Base-by-base conservation (phyloP, 2,113 vertebrate genomes). In the Tenrec ecaudatus region DNA sequence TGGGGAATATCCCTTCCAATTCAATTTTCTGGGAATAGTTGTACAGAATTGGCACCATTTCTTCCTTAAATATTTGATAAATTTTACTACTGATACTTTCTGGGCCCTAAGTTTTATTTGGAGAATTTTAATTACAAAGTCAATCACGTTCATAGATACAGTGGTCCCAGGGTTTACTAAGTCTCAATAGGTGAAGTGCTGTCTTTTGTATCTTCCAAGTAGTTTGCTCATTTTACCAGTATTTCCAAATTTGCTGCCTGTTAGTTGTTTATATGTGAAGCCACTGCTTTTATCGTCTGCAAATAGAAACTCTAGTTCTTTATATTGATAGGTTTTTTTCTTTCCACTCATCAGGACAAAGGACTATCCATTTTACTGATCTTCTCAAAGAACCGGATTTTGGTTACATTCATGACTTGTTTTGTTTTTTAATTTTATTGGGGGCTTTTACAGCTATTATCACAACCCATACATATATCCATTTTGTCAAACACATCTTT, bases 71-170 rank as follows among this genome's bases (percentile, higher is more conserved):
- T 33, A 62, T 53, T 58, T 53, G 60, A 47, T n/a, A 78, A 53
- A 33, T 22, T 58, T 80, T 62, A 62, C 22, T 31, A 58, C 58
- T 64, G 53, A 58, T 19, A 1, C 29, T 53, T 33, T 47, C 43
- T 47, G 57, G 2, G 33, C 27, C 31, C 68, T 40, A 10, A 40
- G 22, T 68, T n/a, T 69, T 71, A 62, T 62, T 62, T 62, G 60
- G 60, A 40, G 78, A 77, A 88, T 92, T 92, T 75, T 71, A 73
- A 43, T 29, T 58, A 83, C 43, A 90, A 91, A 15, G 79, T 31
- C 62, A 25, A 27, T 33, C 71, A 62, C 36, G 89, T 64, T 89
- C 36, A 36, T 12, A 57, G n/a, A 22, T 3, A 38, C 3, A 38
- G 25, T 5, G 33, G 47, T 60, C 36, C 14, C 62, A 40, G 38